Conservation (phyloP, 1,140 invertebrate species). For the Zaprionus taronus region DNA sequence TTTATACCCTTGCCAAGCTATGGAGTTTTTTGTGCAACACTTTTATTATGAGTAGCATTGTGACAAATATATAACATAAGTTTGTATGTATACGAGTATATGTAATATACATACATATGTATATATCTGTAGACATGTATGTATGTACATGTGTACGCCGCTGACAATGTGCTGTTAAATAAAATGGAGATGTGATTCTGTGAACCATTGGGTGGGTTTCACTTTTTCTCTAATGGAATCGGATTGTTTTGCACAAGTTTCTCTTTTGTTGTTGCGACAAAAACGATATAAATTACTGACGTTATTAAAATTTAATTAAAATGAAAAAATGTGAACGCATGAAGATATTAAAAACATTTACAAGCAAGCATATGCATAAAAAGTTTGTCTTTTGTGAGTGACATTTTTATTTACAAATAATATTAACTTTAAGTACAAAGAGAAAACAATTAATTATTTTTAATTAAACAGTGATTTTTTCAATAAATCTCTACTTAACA, state of each 20-base stretch:
- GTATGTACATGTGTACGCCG: not conserved
- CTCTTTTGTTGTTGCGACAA: constrained; percentile 20
- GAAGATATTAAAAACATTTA: constrained; percentile 42
- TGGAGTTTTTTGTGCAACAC: not conserved
- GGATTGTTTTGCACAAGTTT: constrained; percentile 31
- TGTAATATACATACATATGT: not conserved
- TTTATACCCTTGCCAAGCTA: not conserved
- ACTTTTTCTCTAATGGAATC: constrained; percentile 37
- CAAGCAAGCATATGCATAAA: constrained; percentile 2
- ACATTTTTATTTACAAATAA: constrained; percentile 37
- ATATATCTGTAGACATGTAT: not conserved
- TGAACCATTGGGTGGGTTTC: constrained; percentile 8
- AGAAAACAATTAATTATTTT: constrained; percentile 31
- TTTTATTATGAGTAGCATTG: constrained; percentile 8
- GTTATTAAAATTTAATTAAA: constrained; percentile 71
- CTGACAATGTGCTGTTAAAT: constrained; percentile 13
- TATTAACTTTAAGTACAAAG: constrained; percentile 29
- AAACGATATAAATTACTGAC: constrained; percentile 41
- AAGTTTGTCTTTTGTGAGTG: constrained; percentile 12
- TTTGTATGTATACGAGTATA: not conserved
- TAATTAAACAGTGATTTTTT: constrained; percentile 30
- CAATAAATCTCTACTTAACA: constrained; percentile 7
- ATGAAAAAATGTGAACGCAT: constrained; percentile 53
- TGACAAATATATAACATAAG: not conserved
- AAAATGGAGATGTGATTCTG: constrained; percentile 24